These are phyloP conservation scores for Agrilus mali DNA, from an alignment of 2,888 invertebrate genomes.

Conservation along the genomic window DNA sequence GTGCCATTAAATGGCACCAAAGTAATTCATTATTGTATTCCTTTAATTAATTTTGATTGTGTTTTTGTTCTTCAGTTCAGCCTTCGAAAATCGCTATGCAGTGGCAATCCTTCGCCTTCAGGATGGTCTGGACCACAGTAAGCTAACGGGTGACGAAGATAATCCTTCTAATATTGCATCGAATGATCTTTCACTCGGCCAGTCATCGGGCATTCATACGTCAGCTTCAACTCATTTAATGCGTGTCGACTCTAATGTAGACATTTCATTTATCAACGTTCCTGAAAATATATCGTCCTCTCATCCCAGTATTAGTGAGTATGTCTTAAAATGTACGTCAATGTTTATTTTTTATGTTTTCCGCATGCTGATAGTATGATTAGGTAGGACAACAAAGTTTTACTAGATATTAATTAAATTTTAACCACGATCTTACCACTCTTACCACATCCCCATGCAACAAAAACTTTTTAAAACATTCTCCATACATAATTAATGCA, in stretches of 20 bases:
- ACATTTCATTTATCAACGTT: constrained; percentile 38
- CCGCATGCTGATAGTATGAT: too few species aligned
- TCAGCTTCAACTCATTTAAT: constrained; percentile 42
- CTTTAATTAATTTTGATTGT: constrained; percentile 5
- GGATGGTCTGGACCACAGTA: constrained; percentile 70
- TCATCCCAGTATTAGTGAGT: constrained; percentile 19
- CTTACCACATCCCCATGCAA: too few species aligned
- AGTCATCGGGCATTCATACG: constrained; percentile 25
- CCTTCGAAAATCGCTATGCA: constrained; percentile 84
- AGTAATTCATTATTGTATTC: neutral
- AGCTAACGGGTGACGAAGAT: constrained; percentile 33
- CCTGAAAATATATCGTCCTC: constrained; percentile 17
- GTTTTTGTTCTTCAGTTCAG: constrained; percentile 47
- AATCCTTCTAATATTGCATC: constrained; percentile 19
- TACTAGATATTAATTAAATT: too few species aligned
- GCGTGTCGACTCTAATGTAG: constrained; percentile 62
- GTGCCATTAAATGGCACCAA: neutral
- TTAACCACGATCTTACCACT: too few species aligned
- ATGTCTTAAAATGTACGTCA: neutral
- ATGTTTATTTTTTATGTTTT: neutral
- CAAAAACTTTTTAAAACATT: too few species aligned
- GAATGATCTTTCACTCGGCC: constrained; percentile 32
- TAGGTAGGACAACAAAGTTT: neutral
- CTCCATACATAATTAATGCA: too few species aligned
- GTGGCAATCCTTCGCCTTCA: constrained; percentile 78